Percentiles rank a stretch among this genome's conserved stretches.
Evolutionary conservation across 2,888 invertebrate genomes (phyloP).

Genomic region (Antheraea yamamai): DNA sequence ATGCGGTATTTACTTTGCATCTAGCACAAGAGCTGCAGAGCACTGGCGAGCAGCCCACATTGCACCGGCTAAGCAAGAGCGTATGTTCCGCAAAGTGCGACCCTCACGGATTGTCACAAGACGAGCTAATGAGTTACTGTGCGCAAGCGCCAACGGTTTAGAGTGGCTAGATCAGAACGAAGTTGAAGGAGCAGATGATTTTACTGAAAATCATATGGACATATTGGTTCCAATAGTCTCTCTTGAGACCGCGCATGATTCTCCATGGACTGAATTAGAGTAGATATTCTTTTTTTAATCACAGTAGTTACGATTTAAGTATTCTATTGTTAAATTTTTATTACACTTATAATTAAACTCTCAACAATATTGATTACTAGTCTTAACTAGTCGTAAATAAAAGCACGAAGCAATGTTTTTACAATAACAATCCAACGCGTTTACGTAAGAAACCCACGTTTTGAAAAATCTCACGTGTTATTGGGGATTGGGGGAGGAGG

Average conservation of each 20-base stretch:
- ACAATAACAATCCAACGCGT: no score
- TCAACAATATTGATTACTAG: no score
- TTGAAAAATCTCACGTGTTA: not conserved
- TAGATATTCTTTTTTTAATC: not conserved
- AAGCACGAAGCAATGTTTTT: no score
- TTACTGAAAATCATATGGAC: slow-evolving; percentile 26
- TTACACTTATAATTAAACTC: no score
- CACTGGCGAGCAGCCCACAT: no score
- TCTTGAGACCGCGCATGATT: slow-evolving; percentile 23
- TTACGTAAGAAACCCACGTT: not conserved
- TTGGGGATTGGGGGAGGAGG: not conserved
- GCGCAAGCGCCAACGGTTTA: slow-evolving; percentile 24
- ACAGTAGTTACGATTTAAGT: not conserved
- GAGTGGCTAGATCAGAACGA: slow-evolving; percentile 27
- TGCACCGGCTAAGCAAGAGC: no score
- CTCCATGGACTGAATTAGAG: slow-evolving; percentile 19
- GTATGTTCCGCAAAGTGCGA: no score
- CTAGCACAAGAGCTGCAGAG: no score
- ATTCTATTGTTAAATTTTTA: not conserved
- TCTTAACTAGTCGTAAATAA: no score
- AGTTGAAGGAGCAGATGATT: slow-evolving; percentile 23
- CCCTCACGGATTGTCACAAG: slow-evolving; percentile 20
- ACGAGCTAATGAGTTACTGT: slow-evolving; percentile 24
- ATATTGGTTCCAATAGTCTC: slow-evolving; percentile 27
- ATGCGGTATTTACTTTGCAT: no score